Conservation (phyloP, 2,113 vertebrate genomes). For the Heloderma charlesbogerti region DNA sequence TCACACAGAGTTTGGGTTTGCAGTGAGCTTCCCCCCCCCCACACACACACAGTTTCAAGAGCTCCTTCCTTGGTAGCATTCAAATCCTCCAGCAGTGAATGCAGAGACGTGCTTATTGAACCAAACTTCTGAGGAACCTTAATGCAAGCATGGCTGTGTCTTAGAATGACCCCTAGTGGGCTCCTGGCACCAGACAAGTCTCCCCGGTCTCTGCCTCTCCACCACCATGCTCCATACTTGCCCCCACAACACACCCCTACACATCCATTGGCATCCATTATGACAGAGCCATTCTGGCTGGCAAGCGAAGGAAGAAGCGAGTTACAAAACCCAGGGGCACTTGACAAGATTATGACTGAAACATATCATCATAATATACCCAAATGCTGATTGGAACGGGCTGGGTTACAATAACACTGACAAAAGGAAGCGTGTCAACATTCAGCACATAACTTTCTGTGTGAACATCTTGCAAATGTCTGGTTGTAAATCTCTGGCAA, state of each 20-base stretch:
- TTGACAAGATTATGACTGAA: constrained; percentile 66
- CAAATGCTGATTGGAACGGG: constrained; percentile 49
- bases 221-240: background rate
- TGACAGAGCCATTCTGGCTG: background rate
- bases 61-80: background rate
- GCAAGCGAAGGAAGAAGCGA: constrained; percentile 51
- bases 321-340: constrained; percentile 61
- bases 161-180: constrained; percentile 33
- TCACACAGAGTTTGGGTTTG: background rate
- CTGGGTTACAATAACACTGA: constrained; percentile 36
- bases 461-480: constrained; percentile 46
- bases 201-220: background rate
- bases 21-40: background rate
- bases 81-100: constrained; percentile 41
- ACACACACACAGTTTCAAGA: too few relatives aligned
- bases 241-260: background rate
- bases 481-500: constrained; percentile 34
- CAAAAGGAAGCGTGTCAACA: constrained; percentile 47
- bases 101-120: constrained; percentile 62
- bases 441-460: constrained; percentile 2
- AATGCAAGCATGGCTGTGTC: constrained; percentile 16
- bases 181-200: constrained; percentile 26
- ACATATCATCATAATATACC: constrained; percentile 32
- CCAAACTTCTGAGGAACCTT: constrained; percentile 51
- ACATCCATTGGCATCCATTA: rapidly evolving